Evolutionary conservation across 2,888 invertebrate genomes (phyloP).

Genomic region (Chloroclystis v-ata): DNA sequence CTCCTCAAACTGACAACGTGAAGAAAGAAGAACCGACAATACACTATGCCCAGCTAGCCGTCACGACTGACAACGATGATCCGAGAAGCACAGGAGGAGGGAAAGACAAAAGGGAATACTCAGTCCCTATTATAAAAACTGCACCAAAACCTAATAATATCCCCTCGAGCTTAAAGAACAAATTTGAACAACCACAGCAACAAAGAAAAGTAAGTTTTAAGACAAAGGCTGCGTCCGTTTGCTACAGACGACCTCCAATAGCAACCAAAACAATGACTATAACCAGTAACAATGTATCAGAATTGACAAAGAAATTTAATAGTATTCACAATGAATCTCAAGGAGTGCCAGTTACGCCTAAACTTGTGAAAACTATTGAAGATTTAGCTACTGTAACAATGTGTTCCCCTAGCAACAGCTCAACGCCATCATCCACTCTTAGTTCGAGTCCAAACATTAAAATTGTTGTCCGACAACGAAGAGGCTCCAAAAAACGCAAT

Average conservation of each 20-base stretch:
- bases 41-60: conserved; percentile 68
- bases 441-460: conserved; percentile 72
- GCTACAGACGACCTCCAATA: conserved; percentile 63
- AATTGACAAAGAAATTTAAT: conserved; percentile 84
- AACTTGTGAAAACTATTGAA: conserved; percentile 76
- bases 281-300: conserved; percentile 80
- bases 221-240: conserved; percentile 72
- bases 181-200: conserved; percentile 55
- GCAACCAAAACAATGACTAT: conserved; percentile 69
- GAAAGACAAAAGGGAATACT: conserved; percentile 32
- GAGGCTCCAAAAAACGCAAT: conserved; percentile 67
- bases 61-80: conserved; percentile 63
- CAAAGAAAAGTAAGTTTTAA: conserved; percentile 80
- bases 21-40: conserved; percentile 44
- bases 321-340: conserved; percentile 75
- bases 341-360: conserved; percentile 71
- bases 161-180: conserved; percentile 48
- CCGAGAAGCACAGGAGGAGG: conserved; percentile 73
- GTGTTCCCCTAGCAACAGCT: conserved; percentile 58
- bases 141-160: conserved; percentile 35
- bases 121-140: conserved; percentile 34
- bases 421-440: conserved; percentile 68
- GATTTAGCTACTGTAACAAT: conserved; percentile 50
- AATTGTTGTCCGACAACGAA: conserved; percentile 65
- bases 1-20: conserved; percentile 24